Percentiles rank a stretch among this genome's conserved stretches.
Evolutionary conservation across 2,797 vertebrate species (phyloP).

Genomic region (Phrynocephalus vlangalii): DNA sequence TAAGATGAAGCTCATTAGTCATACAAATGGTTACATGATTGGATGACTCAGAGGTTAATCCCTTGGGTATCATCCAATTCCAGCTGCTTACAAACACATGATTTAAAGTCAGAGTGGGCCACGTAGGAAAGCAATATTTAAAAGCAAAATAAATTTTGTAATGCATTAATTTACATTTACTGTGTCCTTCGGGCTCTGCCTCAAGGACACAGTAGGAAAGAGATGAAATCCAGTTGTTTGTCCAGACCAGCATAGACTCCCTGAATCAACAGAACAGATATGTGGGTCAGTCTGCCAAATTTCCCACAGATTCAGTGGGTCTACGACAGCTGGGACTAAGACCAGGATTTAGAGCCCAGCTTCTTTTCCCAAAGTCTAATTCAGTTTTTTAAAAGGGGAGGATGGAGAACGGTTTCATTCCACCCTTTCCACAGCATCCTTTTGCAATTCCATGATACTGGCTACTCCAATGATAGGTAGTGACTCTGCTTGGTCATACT

Average conservation of each 20-base stretch:
- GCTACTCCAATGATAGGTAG: neutral
- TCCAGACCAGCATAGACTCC: too few species aligned
- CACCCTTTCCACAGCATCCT: neutral
- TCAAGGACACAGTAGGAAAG: neutral
- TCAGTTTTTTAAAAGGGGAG: neutral
- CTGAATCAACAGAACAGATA: too few species aligned
- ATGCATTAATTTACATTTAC: neutral
- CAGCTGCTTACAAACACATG: neutral
- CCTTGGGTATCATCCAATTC: neutral
- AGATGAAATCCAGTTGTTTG: too few species aligned
- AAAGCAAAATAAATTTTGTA: neutral
- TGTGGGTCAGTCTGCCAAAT: too few species aligned
- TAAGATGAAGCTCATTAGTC: constrained; percentile 10
- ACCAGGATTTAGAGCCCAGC: too few species aligned
- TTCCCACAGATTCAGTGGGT: too few species aligned
- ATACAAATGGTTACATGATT: neutral
- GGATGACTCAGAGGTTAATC: neutral
- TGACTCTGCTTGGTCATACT: constrained; percentile 32
- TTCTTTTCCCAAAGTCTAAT: neutral
- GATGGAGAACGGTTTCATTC: neutral
- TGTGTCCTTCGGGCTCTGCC: too few species aligned
- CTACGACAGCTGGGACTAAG: too few species aligned
- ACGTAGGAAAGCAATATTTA: neutral
- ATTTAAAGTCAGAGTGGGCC: neutral
- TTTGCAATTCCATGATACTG: neutral